Evolutionary conservation across 2,888 invertebrate species (phyloP).

Genomic region (Escarpia spicata): DNA sequence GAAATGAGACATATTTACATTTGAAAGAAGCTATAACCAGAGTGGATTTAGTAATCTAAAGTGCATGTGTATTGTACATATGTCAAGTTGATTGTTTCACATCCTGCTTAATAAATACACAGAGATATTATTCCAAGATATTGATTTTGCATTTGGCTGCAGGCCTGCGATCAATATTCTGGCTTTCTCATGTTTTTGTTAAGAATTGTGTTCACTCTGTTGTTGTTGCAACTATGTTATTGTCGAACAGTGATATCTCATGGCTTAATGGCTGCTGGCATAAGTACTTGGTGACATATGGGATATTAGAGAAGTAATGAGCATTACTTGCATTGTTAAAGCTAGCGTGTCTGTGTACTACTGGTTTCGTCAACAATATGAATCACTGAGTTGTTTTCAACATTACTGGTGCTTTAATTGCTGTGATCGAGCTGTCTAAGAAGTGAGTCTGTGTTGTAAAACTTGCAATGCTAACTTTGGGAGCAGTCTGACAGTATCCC

Average conservation of each 20-base stretch:
- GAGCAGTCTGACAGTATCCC: too few relatives aligned
- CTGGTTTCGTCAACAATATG: not conserved
- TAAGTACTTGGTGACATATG: not conserved
- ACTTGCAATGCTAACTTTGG: not conserved
- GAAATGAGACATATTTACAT: slow-evolving; percentile 4
- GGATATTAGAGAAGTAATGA: not conserved
- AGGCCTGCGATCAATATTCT: not conserved
- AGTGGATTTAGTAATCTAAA: not conserved
- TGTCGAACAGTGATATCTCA: not conserved
- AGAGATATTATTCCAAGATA: slow-evolving; percentile 6
- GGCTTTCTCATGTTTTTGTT: not conserved
- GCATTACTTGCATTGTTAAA: not conserved
- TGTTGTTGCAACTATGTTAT: not conserved
- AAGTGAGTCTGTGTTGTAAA: not conserved
- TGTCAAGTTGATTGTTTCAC: not conserved
- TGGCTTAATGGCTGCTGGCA: not conserved
- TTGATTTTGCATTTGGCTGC: not conserved
- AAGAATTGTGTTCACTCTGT: not conserved
- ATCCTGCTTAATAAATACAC: not conserved
- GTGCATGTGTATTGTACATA: not conserved
- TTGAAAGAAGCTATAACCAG: not conserved
- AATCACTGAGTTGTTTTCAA: not conserved
- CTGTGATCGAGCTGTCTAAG: not conserved
- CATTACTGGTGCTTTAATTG: not conserved
- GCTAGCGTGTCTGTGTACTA: not conserved